Percentiles rank a stretch among this genome's conserved stretches.
phyloP scores from a whole-genome alignment of 2,113 vertebrate species.

The Odocoileus virginianus region DNA sequence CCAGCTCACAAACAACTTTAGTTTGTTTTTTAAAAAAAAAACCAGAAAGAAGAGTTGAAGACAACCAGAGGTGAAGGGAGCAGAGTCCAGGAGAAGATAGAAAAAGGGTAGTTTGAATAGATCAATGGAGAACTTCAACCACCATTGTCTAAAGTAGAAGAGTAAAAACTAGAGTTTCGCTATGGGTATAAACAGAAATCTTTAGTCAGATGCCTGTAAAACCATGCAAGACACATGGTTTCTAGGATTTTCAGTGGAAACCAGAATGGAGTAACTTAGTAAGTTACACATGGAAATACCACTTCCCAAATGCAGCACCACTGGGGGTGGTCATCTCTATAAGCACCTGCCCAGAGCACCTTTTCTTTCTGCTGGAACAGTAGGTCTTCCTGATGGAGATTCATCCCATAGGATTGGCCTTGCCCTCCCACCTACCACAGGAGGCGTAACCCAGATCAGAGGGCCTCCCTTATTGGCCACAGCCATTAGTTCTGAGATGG shows the following conservation, averaged over 20 bases:
- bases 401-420: neutral
- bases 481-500: neutral
- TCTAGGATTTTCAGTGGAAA: neutral
- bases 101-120: neutral
- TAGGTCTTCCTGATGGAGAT: neutral
- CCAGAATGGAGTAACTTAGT: neutral
- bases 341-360: neutral
- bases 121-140: neutral
- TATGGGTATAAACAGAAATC: neutral
- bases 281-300: neutral
- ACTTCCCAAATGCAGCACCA: neutral
- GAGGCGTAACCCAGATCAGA: neutral
- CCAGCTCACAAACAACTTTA: neutral
- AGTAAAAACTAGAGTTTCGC: neutral
- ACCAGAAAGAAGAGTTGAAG: neutral
- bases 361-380: neutral
- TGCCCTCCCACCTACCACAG: neutral
- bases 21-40: neutral
- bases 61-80: neutral
- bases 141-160: neutral
- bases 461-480: neutral
- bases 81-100: neutral
- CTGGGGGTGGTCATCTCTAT: accelerated
- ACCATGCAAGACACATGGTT: neutral
- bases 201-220: neutral